Percentiles rank a stretch among this genome's conserved stretches.
Conservation (phyloP, 35 echinoderm and acorn worm species). For the Heliocidaris tuberculata region DNA sequence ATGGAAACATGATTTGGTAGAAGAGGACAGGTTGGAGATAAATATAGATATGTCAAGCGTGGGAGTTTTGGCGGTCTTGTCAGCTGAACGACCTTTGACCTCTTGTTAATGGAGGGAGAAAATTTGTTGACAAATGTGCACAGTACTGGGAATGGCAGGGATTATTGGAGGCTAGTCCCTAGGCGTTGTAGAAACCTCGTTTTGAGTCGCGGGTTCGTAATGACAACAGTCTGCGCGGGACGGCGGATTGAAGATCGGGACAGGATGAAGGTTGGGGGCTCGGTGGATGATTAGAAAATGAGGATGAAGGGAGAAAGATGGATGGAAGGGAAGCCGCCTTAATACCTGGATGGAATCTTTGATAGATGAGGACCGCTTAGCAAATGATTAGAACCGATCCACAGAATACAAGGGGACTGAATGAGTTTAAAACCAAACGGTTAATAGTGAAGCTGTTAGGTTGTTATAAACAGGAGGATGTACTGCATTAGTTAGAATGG, state of each 20-base stretch:
- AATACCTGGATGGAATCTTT: constrained; percentile 1
- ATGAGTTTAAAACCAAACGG: background rate
- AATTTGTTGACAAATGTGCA: constrained; percentile 47
- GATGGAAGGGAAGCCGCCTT: background rate
- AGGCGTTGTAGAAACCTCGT: constrained; percentile 9
- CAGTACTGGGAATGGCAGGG: constrained; percentile 17
- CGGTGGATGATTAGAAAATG: constrained; percentile 10
- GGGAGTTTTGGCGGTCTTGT: constrained; percentile 38
- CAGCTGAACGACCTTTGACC: constrained; percentile 25
- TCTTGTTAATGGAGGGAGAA: constrained; percentile 54
- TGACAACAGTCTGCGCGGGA: constrained; percentile 36
- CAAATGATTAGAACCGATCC: background rate
- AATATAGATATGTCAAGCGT: constrained; percentile 45
- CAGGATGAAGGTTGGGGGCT: background rate
- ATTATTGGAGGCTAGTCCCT: constrained; percentile 16
- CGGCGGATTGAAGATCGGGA: constrained; percentile 21
- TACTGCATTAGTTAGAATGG: background rate
- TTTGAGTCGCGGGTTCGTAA: background rate
- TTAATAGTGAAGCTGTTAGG: background rate
- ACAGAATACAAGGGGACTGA: background rate
- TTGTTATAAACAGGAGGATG: background rate
- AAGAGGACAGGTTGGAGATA: constrained; percentile 11
- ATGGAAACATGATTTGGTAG: background rate
- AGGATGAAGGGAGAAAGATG: background rate
- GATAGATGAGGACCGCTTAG: background rate